These are phyloP conservation scores for Delphinus delphis DNA, from an alignment of 2,113 vertebrate species.

Conservation along the genomic window DNA sequence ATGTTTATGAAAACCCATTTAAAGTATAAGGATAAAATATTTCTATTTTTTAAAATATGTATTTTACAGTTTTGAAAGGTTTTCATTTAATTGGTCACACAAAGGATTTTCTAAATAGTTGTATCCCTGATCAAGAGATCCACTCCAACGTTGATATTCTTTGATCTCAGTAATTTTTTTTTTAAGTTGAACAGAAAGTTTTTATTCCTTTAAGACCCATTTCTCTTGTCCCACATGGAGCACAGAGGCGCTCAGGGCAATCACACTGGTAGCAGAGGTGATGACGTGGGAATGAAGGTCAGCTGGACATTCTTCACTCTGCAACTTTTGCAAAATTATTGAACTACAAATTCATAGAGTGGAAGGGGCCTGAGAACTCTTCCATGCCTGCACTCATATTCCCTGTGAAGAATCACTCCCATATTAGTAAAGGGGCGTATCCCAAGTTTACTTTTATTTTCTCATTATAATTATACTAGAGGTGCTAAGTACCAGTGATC, in stretches of 20 bases:
- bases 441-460: neutral
- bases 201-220: neutral
- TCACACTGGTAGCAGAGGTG: neutral
- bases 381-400: neutral
- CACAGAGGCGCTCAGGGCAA: accelerated
- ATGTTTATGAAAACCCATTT: slow-evolving; percentile 82
- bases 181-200: neutral
- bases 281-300: neutral
- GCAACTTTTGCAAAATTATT: neutral
- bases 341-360: neutral
- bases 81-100: neutral
- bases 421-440: neutral
- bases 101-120: neutral
- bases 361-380: neutral
- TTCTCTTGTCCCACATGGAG: accelerated
- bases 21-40: slow-evolving; percentile 71
- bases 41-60: neutral
- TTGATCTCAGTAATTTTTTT: neutral
- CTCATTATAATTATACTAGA: neutral
- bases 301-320: neutral
- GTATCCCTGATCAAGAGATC: neutral
- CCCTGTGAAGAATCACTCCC: neutral
- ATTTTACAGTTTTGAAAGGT: slow-evolving; percentile 69
- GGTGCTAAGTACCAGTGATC: neutral
- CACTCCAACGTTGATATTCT: neutral